phyloP scores from a whole-genome alignment of 1,140 invertebrate genomes.

The Drosophila arawakana region DNA sequence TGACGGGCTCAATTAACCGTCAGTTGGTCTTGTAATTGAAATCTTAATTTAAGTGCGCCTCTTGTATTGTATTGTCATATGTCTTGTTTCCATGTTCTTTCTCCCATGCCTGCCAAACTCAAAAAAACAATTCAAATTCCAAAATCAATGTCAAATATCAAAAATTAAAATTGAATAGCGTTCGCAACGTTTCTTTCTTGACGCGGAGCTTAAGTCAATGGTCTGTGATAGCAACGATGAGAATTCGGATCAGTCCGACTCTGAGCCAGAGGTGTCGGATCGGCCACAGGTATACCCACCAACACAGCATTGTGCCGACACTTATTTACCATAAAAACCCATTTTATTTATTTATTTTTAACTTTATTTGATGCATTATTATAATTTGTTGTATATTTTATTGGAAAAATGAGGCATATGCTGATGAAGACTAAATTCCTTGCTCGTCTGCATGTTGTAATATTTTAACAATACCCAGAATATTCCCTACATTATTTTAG shows the following conservation, averaged over 20 bases:
- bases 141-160: constrained; percentile 3
- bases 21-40: not conserved
- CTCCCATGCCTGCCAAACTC: constrained; percentile 19
- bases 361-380: not conserved
- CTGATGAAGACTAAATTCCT: not conserved
- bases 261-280: constrained; percentile 63
- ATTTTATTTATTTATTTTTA: not conserved
- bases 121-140: not conserved
- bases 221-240: constrained; percentile 80
- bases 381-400: constrained; percentile 5
- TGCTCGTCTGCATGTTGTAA: constrained; percentile 8
- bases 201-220: constrained; percentile 85
- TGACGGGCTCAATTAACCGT: not conserved
- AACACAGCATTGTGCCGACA: not conserved
- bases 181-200: constrained; percentile 84
- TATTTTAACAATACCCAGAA: not conserved
- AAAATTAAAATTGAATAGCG: constrained; percentile 47
- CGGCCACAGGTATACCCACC: constrained; percentile 69
- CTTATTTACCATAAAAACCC: not conserved
- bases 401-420: not conserved
- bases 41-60: constrained; percentile 4
- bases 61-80: constrained; percentile 33
- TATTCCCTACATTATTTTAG: not conserved
- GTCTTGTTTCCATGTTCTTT: constrained; percentile 40
- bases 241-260: constrained; percentile 71